phyloP scores from a whole-genome alignment of 2,888 invertebrate species.

The Protophormia terraenovae region DNA sequence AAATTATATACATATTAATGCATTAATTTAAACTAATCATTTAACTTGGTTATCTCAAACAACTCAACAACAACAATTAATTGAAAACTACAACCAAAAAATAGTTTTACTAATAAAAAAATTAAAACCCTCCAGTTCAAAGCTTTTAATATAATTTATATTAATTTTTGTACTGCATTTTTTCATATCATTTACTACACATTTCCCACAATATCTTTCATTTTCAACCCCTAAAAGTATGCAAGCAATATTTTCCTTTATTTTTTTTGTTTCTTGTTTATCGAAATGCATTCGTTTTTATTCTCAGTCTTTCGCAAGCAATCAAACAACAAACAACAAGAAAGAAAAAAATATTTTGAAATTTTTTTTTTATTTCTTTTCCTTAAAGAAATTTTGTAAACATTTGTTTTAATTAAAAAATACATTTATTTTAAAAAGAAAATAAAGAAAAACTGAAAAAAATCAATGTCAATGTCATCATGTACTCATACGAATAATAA shows the following conservation, averaged over 20 bases:
- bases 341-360: conserved; percentile 25
- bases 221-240: conserved; percentile 12
- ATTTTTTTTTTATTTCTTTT: neutral
- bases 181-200: neutral
- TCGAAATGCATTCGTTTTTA: conserved; percentile 4
- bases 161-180: neutral
- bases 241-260: neutral
- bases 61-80: no score
- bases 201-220: no score
- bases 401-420: neutral
- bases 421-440: neutral
- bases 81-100: no score
- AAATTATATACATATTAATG: no score
- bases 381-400: neutral
- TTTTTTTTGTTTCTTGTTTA: neutral
- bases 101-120: no score
- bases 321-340: conserved; percentile 7
- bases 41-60: no score
- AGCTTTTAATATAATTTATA: no score
- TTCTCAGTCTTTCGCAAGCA: conserved; percentile 35
- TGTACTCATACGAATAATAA: neutral
- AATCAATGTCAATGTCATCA: conserved; percentile 35
- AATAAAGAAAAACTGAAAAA: neutral
- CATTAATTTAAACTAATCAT: no score
- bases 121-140: no score